Base-by-base conservation (phyloP, 2,888 invertebrate species). In the Molorchus minor region DNA sequence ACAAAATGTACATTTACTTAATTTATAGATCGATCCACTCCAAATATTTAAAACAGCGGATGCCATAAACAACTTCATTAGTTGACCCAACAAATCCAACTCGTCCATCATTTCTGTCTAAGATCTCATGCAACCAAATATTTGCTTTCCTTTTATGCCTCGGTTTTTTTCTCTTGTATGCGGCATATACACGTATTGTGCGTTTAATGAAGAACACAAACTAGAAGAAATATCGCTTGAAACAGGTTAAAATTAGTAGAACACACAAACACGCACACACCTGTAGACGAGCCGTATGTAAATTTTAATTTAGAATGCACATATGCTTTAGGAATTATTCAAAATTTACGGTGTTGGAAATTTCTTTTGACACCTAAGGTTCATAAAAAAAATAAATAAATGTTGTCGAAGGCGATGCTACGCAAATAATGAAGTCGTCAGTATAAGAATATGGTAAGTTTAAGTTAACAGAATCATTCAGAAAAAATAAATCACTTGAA, bases 241-340 rank as follows among this genome's bases (percentile, higher is more conserved):
- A 49, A 49, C 12, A 49, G 16, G 25, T 16, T 38, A 25, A 36
- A 49, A 49, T 49, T 10, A 49, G n/a, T 49, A 38, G 21, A 49
- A 25, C 12, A 38, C 25, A 49, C 15, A 49, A 17, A 49, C 49
- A 38, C 36, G 19, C 33, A 49, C 49, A 38, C 36, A 38, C 49
- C 49, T 38, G 49, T 49, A 36, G 25, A 29, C n/a, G 21, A 16
- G 19, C 16, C 38, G 29, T 49, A 38, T 38, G 49, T 49, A 25
- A 38, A 49, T 38, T 49, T 49, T 38, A 38, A 38, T 49, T 49
- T 33, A 3, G 25, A 29, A 38, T 49, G 13, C 15, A 16, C 49
- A 43, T 20, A 33, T 19, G 15, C 21, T 33, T 36, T 21, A 25
- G 33, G 13, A 47, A 35, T 35, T 47, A 35, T 47, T 35, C 30